phyloP scores from a whole-genome alignment of 2,113 vertebrate genomes.

The Myrmophylax atrothorax region DNA sequence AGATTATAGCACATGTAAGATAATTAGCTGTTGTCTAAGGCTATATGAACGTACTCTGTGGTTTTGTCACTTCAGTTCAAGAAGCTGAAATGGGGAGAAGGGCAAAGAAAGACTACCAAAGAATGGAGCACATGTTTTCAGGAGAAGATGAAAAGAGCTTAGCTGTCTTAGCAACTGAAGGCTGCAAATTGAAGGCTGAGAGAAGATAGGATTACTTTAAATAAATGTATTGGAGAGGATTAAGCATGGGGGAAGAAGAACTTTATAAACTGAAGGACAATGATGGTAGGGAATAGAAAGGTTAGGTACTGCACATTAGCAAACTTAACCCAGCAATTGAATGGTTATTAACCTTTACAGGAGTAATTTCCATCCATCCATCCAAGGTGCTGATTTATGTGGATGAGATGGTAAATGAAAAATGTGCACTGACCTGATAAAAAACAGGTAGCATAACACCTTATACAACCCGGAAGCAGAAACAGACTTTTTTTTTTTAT shows the following conservation, averaged over 20 bases:
- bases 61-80: not conserved
- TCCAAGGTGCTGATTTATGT: not conserved
- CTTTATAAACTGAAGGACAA: constrained; percentile 4
- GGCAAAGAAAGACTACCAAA: not conserved
- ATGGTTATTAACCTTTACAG: not conserved
- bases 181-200: constrained; percentile 16
- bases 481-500: not conserved
- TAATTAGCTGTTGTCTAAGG: not conserved
- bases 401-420: not conserved
- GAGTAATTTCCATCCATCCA: not conserved
- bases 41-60: not conserved
- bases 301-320: not conserved
- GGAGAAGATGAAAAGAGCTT: constrained; percentile 31
- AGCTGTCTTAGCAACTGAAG: constrained; percentile 22
- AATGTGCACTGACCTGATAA: not conserved
- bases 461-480: not conserved
- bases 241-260: constrained; percentile 1
- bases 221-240: constrained; percentile 29
- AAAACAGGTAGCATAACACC: not conserved
- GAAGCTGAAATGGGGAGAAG: not conserved
- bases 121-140: not conserved
- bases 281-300: not conserved
- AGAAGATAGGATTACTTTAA: constrained; percentile 33
- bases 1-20: not conserved
- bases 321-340: not conserved